phyloP scores from a whole-genome alignment of 2,888 invertebrate genomes.

The Orgyia antiqua region DNA sequence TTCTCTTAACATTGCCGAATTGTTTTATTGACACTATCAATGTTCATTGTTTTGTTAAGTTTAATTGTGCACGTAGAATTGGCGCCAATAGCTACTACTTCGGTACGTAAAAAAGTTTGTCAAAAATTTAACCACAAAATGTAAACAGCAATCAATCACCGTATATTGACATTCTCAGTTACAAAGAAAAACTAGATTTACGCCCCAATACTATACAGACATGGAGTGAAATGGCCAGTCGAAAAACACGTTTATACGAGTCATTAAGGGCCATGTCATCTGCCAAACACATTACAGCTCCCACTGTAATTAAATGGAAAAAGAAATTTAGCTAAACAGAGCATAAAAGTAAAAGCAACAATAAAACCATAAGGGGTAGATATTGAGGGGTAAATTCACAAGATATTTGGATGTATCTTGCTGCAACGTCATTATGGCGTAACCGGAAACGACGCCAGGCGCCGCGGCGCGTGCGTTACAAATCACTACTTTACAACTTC shows the following conservation, averaged over 20 bases:
- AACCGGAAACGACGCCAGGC: constrained; percentile 68
- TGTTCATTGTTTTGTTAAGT: too few species aligned
- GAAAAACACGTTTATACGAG: constrained; percentile 38
- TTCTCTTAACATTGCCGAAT: too few species aligned
- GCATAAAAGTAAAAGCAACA: constrained; percentile 66
- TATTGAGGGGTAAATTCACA: constrained; percentile 33
- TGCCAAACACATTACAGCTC: constrained; percentile 55
- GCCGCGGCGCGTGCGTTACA: constrained; percentile 77
- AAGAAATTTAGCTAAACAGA: constrained; percentile 66
- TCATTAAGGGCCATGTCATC: constrained; percentile 49
- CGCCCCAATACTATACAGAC: constrained; percentile 7
- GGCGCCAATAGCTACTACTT: too few species aligned
- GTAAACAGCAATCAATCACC: too few species aligned
- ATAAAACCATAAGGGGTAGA: constrained; percentile 46
- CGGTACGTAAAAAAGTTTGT: not conserved
- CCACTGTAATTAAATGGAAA: constrained; percentile 65
- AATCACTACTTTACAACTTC: constrained; percentile 79
- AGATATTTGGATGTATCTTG: constrained; percentile 35
- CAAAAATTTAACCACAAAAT: not conserved
- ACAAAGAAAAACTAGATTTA: too few species aligned
- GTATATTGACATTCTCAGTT: too few species aligned
- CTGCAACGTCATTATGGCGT: constrained; percentile 62
- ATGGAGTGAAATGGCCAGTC: constrained; percentile 16
- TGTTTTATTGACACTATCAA: too few species aligned
- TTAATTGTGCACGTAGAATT: too few species aligned